Conservation (phyloP, 2,888 invertebrate genomes). For the Esperia sulphurella region DNA sequence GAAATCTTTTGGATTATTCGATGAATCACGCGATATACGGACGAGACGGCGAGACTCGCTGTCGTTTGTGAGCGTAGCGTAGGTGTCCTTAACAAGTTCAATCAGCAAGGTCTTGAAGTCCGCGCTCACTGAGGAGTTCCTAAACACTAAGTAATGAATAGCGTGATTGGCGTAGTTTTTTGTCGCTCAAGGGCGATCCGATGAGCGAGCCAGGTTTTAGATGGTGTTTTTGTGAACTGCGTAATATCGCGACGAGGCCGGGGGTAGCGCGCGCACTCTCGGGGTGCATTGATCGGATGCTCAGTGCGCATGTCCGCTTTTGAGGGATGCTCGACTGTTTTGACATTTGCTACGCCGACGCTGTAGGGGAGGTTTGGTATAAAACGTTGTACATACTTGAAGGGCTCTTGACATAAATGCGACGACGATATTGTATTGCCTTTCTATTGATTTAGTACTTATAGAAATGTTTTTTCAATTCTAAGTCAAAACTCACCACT, state of each 20-base stretch:
- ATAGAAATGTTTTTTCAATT: no score
- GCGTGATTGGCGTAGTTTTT: conserved; percentile 37
- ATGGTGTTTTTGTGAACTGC: conserved; percentile 70
- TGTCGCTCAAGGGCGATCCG: conserved; percentile 51
- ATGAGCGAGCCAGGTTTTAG: conserved; percentile 41
- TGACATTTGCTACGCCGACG: conserved; percentile 51
- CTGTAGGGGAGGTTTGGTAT: conserved; percentile 10
- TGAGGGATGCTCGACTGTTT: conserved; percentile 48
- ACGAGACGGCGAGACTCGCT: conserved; percentile 40
- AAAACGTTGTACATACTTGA: conserved; percentile 6
- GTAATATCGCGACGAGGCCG: conserved; percentile 51
- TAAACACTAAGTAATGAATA: conserved; percentile 30
- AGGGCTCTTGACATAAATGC: conserved; percentile 23
- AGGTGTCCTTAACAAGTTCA: conserved; percentile 73
- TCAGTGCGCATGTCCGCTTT: conserved; percentile 64
- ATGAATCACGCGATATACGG: conserved; percentile 66
- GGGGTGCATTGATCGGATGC: conserved; percentile 71
- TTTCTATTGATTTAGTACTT: no score
- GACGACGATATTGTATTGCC: neutral
- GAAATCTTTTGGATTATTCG: conserved; percentile 61
- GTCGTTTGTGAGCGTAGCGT: conserved; percentile 38
- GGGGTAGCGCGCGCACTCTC: conserved; percentile 68
- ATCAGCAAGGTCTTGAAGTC: conserved; percentile 49
- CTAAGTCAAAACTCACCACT: no score
- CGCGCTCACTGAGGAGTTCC: conserved; percentile 32